A percentile compares a stretch with the other conserved stretches of the same genome.
Evolutionary conservation across 2,797 vertebrate species (phyloP).

Genomic region (Parauchenoglanis ngamensis): DNA sequence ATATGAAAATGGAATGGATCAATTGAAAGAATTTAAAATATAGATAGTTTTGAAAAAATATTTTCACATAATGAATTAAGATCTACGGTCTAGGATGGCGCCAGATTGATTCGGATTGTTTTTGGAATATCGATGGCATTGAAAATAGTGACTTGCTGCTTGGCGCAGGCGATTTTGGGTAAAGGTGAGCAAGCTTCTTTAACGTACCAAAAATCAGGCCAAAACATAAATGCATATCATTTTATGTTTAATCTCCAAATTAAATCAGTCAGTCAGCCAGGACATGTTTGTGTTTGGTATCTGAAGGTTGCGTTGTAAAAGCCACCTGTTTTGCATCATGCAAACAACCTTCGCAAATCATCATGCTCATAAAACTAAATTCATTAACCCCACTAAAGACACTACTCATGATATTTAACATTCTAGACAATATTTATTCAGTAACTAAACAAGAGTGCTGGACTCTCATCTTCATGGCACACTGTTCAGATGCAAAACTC

Average conservation of each 20-base stretch:
- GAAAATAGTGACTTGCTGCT: too few species aligned
- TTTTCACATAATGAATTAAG: too few species aligned
- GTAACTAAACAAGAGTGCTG: not conserved
- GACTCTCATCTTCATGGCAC: not conserved
- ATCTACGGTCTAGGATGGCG: too few species aligned
- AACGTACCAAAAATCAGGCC: not conserved
- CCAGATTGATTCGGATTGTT: too few species aligned
- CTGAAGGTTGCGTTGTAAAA: not conserved
- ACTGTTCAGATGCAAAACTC: conserved; percentile 14
- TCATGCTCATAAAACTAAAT: not conserved
- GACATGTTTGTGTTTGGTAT: not conserved
- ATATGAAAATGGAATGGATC: too few species aligned
- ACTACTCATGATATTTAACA: not conserved
- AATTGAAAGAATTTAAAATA: too few species aligned
- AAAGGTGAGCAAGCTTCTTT: too few species aligned
- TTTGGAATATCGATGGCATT: too few species aligned
- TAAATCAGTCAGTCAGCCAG: not conserved
- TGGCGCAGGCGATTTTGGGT: too few species aligned
- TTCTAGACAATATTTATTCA: not conserved
- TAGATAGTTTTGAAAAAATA: too few species aligned
- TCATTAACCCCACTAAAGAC: not conserved
- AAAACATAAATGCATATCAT: not conserved
- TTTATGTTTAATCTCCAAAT: not conserved
- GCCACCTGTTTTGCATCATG: not conserved
- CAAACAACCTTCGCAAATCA: not conserved